Evolutionary conservation across 2,888 invertebrate genomes (phyloP).

Genomic region (Mesorhabditis sp.): DNA sequence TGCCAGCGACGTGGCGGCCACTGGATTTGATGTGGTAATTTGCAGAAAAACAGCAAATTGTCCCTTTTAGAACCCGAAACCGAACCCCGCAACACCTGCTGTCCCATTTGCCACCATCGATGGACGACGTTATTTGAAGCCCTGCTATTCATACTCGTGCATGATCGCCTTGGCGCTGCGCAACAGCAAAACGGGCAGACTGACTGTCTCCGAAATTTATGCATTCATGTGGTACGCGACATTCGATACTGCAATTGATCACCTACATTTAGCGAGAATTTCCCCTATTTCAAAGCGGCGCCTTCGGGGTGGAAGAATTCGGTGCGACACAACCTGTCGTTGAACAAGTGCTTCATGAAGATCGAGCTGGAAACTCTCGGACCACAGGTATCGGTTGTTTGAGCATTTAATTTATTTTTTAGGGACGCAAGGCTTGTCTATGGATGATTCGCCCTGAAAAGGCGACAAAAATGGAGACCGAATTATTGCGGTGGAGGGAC

Average conservation of each 20-base stretch:
- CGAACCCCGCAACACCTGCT: too few species aligned
- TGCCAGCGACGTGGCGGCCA: not conserved
- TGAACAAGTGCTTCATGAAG: slow-evolving; percentile 97
- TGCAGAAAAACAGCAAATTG: not conserved
- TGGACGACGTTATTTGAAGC: slow-evolving; percentile 74
- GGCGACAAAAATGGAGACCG: slow-evolving; percentile 92
- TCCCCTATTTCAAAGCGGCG: slow-evolving; percentile 96
- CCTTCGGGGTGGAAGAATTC: slow-evolving; percentile 99
- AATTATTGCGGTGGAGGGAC: slow-evolving; percentile 92
- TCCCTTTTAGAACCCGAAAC: too few species aligned
- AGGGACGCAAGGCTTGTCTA: slow-evolving; percentile 66
- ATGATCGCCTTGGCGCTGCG: slow-evolving; percentile 95
- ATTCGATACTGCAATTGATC: not conserved
- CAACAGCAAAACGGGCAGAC: slow-evolving; percentile 85
- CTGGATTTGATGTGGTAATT: slow-evolving; percentile 3
- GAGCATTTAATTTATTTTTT: not conserved
- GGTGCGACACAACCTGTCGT: slow-evolving; percentile 88
- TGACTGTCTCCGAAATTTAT: slow-evolving; percentile 96
- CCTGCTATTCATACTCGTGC: slow-evolving; percentile 94
- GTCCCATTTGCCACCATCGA: too few species aligned
- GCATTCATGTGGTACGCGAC: slow-evolving; percentile 88
- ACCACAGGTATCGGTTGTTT: not conserved
- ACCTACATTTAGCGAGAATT: slow-evolving; percentile 76
- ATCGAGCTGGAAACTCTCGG: slow-evolving; percentile 71
- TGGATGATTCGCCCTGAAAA: slow-evolving; percentile 96